Conservation (phyloP, 2,797 vertebrate species). For the Rhabdophis nuchalis region DNA sequence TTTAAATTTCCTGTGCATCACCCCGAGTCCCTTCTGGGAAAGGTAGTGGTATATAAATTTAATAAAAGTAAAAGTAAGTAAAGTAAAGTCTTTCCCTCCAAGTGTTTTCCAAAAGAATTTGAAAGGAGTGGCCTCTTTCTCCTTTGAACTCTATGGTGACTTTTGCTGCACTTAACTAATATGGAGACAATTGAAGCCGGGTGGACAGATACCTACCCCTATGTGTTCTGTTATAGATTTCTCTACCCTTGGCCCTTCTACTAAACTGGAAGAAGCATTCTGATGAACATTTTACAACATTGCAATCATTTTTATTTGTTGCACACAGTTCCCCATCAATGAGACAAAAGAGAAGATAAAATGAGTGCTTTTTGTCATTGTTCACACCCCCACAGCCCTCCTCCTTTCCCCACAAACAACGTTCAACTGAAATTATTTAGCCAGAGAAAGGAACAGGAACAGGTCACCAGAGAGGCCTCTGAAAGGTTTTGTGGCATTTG, state of each 20-base stretch:
- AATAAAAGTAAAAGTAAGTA: too few species aligned
- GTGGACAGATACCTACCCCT: too few species aligned
- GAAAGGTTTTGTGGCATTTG: constrained; percentile 14
- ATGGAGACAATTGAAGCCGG: not conserved
- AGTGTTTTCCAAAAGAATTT: not conserved
- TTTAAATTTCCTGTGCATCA: too few species aligned
- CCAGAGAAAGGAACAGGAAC: not conserved
- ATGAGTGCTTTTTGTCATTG: not conserved
- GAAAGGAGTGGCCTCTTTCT: not conserved
- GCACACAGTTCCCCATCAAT: not conserved
- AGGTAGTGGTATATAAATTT: too few species aligned
- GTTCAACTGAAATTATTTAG: not conserved
- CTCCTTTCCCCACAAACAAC: too few species aligned
- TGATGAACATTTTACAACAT: not conserved
- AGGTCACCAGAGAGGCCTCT: not conserved
- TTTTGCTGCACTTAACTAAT: not conserved
- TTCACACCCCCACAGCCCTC: not conserved
- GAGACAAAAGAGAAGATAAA: not conserved
- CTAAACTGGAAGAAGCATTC: not conserved
- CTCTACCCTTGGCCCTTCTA: not conserved
- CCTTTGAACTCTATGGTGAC: not conserved
- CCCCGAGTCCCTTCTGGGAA: too few species aligned
- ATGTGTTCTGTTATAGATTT: not conserved
- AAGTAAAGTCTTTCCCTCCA: too few species aligned
- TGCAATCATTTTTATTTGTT: not conserved